Evolutionary conservation across 2,888 invertebrate species (phyloP), one percentile per base, ranked within the genome.

Genomic region (Ectropis crepuscularia): DNA sequence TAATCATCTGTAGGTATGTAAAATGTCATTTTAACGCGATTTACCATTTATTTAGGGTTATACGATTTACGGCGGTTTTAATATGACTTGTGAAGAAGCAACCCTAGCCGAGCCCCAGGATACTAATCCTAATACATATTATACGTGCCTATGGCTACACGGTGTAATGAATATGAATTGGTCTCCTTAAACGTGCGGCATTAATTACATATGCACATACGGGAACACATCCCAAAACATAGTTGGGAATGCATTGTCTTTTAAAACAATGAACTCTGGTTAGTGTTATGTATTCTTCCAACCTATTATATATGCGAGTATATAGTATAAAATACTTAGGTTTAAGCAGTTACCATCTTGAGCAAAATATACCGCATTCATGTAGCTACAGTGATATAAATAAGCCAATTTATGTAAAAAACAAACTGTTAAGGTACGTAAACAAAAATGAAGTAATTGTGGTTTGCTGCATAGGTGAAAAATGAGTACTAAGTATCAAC

Each of bases 211-310:
- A 78, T 70, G 65, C 69, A 77, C 74, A 74, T 76, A 77, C 74
- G 78, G 75, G 75, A 76, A 75, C 71, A 79, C 81, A 83, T 85
- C 84, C 81, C 75, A 82, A 83, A 83, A 83, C 80, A 82, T 78
- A 74, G 75, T 71, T 74, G 71, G 75, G 75, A 77, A 61, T 65
- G 69, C 65, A 72, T 74, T 71, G 72, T 72, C 65, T 65, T 65
- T 63, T 57, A 38, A 61, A 63, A 73, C 73, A 73, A 73, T 73
- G 65, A 67, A 63, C 67, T 65, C 60, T 43, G 37, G 48, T 53
- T 50, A 49, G 57, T 57, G 37, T n/a, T 65, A 54, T 10, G 36
- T 54, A 48, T n/a, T 53, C n/a, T 36, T 28, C 37, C 36, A 45
- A 51, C 28, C 39, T 50, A 51, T 51, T 50, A 51, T 51, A 51